Conservation (phyloP, 2,797 vertebrate species). For the Gadopsis bispinosus region DNA sequence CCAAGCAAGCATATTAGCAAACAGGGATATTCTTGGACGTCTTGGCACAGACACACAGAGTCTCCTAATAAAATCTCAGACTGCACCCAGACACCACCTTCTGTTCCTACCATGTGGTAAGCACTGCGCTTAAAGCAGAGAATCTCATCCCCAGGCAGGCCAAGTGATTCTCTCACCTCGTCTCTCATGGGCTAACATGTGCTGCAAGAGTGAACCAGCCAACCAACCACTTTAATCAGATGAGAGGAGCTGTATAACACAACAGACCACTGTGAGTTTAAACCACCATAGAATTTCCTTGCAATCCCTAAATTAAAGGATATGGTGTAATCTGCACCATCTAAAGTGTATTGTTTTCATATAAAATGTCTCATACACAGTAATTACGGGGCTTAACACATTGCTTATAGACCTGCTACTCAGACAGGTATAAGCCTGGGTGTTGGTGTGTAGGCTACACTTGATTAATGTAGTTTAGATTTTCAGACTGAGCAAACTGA, state of each 20-base stretch:
- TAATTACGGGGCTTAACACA: conserved; percentile 34
- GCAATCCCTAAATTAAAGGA: conserved; percentile 37
- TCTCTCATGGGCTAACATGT: conserved; percentile 66
- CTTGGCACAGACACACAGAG: conserved; percentile 74
- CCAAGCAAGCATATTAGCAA: conserved; percentile 68
- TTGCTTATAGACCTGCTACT: not conserved
- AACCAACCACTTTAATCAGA: conserved; percentile 7
- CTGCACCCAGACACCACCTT: conserved; percentile 78
- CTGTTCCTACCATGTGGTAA: conserved; percentile 73
- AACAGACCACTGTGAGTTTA: conserved; percentile 12
- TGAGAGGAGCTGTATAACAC: conserved; percentile 53
- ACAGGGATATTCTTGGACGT: conserved; percentile 74
- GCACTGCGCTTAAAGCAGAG: conserved; percentile 49
- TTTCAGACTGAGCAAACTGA: conserved; percentile 14
- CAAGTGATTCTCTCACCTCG: conserved; percentile 52
- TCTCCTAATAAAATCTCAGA: conserved; percentile 78
- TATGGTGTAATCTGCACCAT: conserved; percentile 4
- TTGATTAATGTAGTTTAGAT: conserved; percentile 22
- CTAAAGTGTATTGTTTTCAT: conserved; percentile 23
- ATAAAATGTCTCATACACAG: conserved; percentile 6
- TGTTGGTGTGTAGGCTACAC: conserved; percentile 6
- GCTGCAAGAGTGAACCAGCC: conserved; percentile 26
- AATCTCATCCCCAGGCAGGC: conserved; percentile 47
- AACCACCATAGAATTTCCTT: conserved; percentile 7
- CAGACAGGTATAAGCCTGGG: conserved; percentile 24